Percentiles rank a stretch among this genome's conserved stretches.
phyloP scores from a whole-genome alignment of 2,797 vertebrate genomes.

The Cygnus olor region DNA sequence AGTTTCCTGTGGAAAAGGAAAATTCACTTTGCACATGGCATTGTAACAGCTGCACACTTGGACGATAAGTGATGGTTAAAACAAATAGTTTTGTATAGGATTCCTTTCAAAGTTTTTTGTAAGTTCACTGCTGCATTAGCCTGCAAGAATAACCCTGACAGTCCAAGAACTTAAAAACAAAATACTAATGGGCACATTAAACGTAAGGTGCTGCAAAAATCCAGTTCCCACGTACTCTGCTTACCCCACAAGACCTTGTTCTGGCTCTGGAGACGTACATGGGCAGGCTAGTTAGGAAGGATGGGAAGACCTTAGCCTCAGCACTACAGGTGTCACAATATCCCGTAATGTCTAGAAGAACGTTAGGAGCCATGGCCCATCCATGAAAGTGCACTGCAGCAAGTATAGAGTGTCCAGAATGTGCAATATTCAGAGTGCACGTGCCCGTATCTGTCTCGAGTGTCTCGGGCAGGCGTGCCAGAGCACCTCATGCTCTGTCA shows the following conservation, averaged over 20 bases:
- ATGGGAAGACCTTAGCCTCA: background rate
- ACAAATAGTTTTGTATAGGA: background rate
- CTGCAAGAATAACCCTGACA: background rate
- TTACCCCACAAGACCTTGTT: fast-evolving
- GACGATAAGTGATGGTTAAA: background rate
- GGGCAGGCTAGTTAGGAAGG: background rate
- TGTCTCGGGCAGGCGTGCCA: fast-evolving
- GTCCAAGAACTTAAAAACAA: background rate
- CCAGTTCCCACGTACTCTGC: background rate
- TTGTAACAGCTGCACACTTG: background rate
- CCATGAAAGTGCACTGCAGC: fast-evolving
- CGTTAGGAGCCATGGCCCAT: background rate
- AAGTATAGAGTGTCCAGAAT: background rate
- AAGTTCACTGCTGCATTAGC: background rate
- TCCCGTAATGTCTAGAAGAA: background rate
- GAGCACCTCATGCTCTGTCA: background rate
- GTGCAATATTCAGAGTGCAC: fast-evolving
- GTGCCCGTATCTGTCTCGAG: background rate
- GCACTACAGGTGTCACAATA: background rate
- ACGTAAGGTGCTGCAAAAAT: background rate
- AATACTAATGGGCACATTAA: background rate
- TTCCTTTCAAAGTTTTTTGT: background rate
- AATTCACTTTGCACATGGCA: background rate
- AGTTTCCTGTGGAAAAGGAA: background rate
- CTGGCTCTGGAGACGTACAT: background rate